Base-by-base conservation (phyloP, 2,113 vertebrate genomes). In the Atrichornis clamosus region DNA sequence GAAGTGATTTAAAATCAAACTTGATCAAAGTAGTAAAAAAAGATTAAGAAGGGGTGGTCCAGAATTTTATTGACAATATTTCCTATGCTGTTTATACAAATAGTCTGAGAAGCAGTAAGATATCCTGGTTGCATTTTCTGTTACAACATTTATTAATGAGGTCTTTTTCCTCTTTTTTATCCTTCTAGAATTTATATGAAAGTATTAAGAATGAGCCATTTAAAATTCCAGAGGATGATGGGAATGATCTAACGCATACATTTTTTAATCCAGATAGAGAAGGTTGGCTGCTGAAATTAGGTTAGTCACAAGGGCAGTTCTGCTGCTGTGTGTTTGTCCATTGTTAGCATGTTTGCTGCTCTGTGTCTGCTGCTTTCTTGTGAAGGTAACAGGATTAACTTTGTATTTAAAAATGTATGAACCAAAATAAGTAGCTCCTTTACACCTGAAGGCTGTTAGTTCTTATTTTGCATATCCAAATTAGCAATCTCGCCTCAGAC, bases 191-290 rank as follows among this genome's bases (percentile, higher is more conserved):
- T 96, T 98, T 99, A 78, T 99, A 99, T 69, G 99, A 99, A 97
- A 99, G 99, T 97, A 99, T 99, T 97, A 99, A 99, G 97, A 99
- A 99, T 3, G 99, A 99, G 92, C 99, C 99, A 1, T 99, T 99
- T 96, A 99, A 99, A 97, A 99, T 99, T 97, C 99, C 99, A 11
- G 99, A 99, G 97, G 99, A 99, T 33, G 99, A 99, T 18, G 99
- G 99, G 49, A 99, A 99, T 10, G 99, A 99, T 96, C 97, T 99
- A 94, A 99, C 99, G 1, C 99, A 99, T 95, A 99, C 99, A 0
- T 99, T 99, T 98, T 99, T 99, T 98, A 99, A 99, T 96, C 99
- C 99, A 1, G 99, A 99, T 96, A 98, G 99, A 94, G 99, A 99
- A 97, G 99, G 99, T 93, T 99, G 99, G 99, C 99, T 99, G 67